These are phyloP conservation scores for Sander vitreus DNA, from an alignment of 2,113 vertebrate genomes.

Conservation along the genomic window DNA sequence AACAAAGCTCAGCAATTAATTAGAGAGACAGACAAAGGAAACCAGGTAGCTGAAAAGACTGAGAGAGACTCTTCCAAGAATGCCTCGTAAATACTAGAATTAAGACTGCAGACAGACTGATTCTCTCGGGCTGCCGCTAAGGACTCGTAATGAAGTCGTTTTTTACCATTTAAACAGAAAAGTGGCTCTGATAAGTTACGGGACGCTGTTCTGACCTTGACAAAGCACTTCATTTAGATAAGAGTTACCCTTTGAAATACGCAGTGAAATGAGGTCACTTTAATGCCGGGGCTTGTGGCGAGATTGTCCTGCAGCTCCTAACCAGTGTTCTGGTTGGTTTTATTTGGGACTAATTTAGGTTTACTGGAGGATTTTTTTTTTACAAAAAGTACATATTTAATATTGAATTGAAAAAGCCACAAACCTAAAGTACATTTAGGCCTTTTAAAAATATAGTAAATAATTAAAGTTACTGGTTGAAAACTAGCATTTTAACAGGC, in stretches of 20 bases:
- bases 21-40: conserved; percentile 34
- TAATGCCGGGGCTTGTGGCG: conserved; percentile 32
- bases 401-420: conserved; percentile 25
- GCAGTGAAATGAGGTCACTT: conserved; percentile 63
- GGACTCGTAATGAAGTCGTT: conserved; percentile 61
- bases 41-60: conserved; percentile 25
- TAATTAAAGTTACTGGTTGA: conserved; percentile 17
- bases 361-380: background rate
- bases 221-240: conserved; percentile 75
- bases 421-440: conserved; percentile 1
- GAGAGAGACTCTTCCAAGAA: conserved; percentile 26
- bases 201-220: conserved; percentile 70
- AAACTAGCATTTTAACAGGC: conserved; percentile 2
- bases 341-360: conserved; percentile 13
- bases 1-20: conserved; percentile 37
- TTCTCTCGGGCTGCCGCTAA: conserved; percentile 24
- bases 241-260: conserved; percentile 53
- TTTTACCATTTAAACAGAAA: conserved; percentile 53
- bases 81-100: conserved; percentile 55
- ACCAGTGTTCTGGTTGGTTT: conserved; percentile 8
- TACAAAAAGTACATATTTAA: conserved; percentile 16
- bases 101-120: conserved; percentile 38
- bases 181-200: conserved; percentile 60
- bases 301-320: conserved; percentile 2
- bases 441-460: conserved; percentile 23